Evolutionary conservation across 2,888 invertebrate genomes (phyloP).

Genomic region (Plagiodera versicolora): DNA sequence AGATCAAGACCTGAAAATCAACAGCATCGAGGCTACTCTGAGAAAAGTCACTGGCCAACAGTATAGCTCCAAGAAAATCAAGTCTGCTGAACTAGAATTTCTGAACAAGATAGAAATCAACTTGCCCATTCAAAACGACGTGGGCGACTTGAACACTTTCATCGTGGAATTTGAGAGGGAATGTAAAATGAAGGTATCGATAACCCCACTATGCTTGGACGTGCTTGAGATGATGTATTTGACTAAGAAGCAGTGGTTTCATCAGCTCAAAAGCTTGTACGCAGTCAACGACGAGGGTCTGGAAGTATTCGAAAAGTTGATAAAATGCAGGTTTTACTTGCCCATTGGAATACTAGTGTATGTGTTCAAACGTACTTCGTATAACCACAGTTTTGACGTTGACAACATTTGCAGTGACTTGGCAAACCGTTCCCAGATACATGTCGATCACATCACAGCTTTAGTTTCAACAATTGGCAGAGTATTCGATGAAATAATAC

Average conservation of each 20-base stretch:
- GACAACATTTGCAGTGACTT: conserved; percentile 38
- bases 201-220: conserved; percentile 42
- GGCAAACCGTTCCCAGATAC: conserved; percentile 39
- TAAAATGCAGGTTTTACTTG: conserved; percentile 43
- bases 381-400: conserved; percentile 38
- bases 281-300: conserved; percentile 35
- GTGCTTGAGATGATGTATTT: conserved; percentile 43
- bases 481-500: conserved; percentile 11
- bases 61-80: conserved; percentile 34
- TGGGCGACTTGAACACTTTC: conserved; percentile 48
- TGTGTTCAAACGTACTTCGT: conserved; percentile 40
- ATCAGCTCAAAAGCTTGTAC: conserved; percentile 42
- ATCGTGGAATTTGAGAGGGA: conserved; percentile 42
- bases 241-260: conserved; percentile 39
- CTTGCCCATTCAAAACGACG: conserved; percentile 41
- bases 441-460: conserved; percentile 41
- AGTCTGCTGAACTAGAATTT: conserved; percentile 41
- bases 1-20: conserved; percentile 41
- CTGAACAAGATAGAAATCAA: conserved; percentile 39
- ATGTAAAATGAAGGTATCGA: conserved; percentile 38
- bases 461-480: conserved; percentile 37
- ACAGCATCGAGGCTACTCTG: conserved; percentile 36
- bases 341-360: conserved; percentile 44
- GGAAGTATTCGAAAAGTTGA: conserved; percentile 40
- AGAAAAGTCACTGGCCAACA: conserved; percentile 34